Percentiles rank a stretch among this genome's conserved stretches.
These are phyloP conservation scores for Meta bourneti DNA, from an alignment of 2,888 invertebrate species.

Conservation along the genomic window DNA sequence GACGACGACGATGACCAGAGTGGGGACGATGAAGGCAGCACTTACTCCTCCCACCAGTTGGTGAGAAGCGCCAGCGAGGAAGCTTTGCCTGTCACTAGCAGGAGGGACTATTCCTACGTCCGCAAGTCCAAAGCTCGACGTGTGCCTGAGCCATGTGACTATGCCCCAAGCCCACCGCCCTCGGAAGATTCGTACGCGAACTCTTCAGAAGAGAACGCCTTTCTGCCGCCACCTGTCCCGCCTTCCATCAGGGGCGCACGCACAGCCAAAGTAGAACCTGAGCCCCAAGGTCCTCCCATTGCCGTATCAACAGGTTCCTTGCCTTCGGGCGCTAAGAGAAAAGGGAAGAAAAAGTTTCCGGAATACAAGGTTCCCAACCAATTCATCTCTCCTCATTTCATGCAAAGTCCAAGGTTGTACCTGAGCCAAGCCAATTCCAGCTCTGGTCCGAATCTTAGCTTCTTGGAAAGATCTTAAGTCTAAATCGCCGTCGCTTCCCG, in stretches of 20 bases:
- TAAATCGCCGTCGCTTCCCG: background rate
- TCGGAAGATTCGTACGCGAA: slow-evolving; percentile 77
- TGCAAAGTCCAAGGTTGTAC: slow-evolving; percentile 30
- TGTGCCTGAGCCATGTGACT: slow-evolving; percentile 77
- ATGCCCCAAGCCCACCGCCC: slow-evolving; percentile 78
- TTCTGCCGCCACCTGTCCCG: slow-evolving; percentile 66
- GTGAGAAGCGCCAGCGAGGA: slow-evolving; percentile 79
- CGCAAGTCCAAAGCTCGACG: slow-evolving; percentile 76
- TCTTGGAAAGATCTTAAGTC: background rate
- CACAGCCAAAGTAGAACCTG: slow-evolving; percentile 69
- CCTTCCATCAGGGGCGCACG: slow-evolving; percentile 59
- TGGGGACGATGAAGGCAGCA: slow-evolving; percentile 75
- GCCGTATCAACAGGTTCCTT: slow-evolving; percentile 73
- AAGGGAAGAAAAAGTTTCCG: slow-evolving; percentile 77
- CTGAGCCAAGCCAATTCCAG: slow-evolving; percentile 43
- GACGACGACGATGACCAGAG: slow-evolving; percentile 76
- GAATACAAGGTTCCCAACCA: slow-evolving; percentile 76
- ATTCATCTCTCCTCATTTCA: background rate
- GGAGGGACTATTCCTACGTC: slow-evolving; percentile 77
- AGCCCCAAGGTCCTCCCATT: slow-evolving; percentile 63
- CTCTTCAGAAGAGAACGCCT: slow-evolving; percentile 77
- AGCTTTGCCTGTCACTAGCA: slow-evolving; percentile 78
- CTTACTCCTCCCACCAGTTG: slow-evolving; percentile 77
- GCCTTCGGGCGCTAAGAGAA: slow-evolving; percentile 75
- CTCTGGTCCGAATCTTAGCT: background rate